Evolutionary conservation across 2,797 vertebrate genomes (phyloP).

Genomic region (Gambelia wislizenii): DNA sequence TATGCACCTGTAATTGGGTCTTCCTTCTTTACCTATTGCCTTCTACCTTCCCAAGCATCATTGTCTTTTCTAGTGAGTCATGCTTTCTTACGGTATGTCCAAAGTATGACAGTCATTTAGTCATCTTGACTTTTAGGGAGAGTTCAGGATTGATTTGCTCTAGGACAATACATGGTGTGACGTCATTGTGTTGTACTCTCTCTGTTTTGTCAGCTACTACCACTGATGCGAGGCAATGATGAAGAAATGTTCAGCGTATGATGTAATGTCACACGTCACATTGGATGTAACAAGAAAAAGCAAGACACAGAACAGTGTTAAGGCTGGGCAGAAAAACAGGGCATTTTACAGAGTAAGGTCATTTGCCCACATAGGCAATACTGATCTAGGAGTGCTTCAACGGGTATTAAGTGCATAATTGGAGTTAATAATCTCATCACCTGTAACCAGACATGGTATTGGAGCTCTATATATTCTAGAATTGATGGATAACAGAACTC

Average conservation of each 20-base stretch:
- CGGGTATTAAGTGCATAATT: not conserved
- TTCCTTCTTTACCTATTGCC: too few relatives aligned
- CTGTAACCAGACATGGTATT: not conserved
- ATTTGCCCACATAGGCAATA: not conserved
- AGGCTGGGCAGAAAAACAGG: not conserved
- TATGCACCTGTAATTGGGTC: too few relatives aligned
- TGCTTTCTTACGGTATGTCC: too few relatives aligned
- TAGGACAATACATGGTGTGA: not conserved
- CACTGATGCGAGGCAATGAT: not conserved
- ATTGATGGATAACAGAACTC: not conserved
- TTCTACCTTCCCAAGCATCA: too few relatives aligned
- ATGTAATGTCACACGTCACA: not conserved
- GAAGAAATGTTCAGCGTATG: not conserved
- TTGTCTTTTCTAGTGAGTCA: too few relatives aligned
- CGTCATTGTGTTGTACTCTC: not conserved
- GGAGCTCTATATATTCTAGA: not conserved
- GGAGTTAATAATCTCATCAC: not conserved
- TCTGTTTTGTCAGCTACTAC: not conserved
- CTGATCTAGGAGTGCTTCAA: not conserved
- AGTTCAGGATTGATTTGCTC: too few relatives aligned
- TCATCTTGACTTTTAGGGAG: too few relatives aligned
- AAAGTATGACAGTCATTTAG: too few relatives aligned
- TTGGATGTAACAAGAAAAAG: not conserved
- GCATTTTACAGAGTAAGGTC: not conserved
- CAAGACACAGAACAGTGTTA: not conserved